Evolutionary conservation across 2,888 invertebrate genomes (phyloP).

Genomic region (Drosophila neoperkinsi): DNA sequence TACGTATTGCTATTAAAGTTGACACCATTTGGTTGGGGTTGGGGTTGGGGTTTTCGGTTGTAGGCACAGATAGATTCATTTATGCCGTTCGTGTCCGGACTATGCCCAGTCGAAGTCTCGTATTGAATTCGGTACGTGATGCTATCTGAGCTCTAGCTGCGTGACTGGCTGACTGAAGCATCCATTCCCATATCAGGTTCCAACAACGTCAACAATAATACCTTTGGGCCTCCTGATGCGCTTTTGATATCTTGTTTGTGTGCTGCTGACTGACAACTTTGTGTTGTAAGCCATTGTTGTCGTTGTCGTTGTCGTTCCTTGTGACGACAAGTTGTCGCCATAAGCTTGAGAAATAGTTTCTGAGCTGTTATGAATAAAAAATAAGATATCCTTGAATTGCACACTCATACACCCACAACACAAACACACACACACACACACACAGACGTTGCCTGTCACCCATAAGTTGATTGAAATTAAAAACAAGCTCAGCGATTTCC

Average conservation of each 20-base stretch:
- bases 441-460: constrained; percentile 12
- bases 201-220: constrained; percentile 28
- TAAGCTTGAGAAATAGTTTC: constrained; percentile 72
- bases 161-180: constrained; percentile 47
- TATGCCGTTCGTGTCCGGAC: constrained; percentile 46
- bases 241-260: constrained; percentile 77
- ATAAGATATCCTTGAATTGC: constrained; percentile 38
- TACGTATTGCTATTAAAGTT: too few species aligned
- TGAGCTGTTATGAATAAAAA: constrained; percentile 12
- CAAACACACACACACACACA: not conserved
- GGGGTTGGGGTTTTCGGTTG: not conserved
- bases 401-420: constrained; percentile 13
- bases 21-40: constrained; percentile 17
- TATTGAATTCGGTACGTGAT: constrained; percentile 61
- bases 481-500: constrained; percentile 48
- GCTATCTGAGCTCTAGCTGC: constrained; percentile 58
- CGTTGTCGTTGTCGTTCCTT: not conserved
- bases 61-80: constrained; percentile 42
- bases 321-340: constrained; percentile 54
- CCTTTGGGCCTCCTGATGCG: constrained; percentile 55
- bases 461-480: constrained; percentile 63
- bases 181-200: constrained; percentile 10
- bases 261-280: constrained; percentile 30
- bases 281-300: constrained; percentile 29
- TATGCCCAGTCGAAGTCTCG: constrained; percentile 30